Evolutionary conservation across 2,888 invertebrate species (phyloP).

Genomic region (Tetranychus truncatus): DNA sequence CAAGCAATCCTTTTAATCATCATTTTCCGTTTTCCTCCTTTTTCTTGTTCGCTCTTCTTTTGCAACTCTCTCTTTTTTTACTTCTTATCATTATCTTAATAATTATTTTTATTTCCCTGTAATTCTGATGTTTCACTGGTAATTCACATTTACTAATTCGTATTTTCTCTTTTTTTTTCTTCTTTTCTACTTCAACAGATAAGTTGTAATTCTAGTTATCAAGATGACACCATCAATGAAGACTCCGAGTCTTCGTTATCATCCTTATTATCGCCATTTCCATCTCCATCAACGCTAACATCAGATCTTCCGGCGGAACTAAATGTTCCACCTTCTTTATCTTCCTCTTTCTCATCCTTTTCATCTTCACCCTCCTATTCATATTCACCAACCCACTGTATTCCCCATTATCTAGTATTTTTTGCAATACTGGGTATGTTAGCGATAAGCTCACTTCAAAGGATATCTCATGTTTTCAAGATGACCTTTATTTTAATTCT

Average conservation of each 20-base stretch:
- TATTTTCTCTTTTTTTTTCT: slow-evolving; percentile 8
- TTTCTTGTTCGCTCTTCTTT: background rate
- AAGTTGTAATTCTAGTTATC: background rate
- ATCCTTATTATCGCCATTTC: background rate
- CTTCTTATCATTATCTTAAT: background rate
- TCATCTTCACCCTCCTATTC: background rate
- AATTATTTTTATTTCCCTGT: no score
- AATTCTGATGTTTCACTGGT: no score
- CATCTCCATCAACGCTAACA: no score
- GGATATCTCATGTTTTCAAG: slow-evolving; percentile 50
- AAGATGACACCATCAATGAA: background rate
- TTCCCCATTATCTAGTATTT: slow-evolving; percentile 50
- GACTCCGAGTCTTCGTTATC: background rate
- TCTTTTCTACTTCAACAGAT: background rate
- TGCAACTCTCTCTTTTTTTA: background rate
- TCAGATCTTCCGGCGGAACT: no score
- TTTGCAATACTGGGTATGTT: slow-evolving; percentile 50
- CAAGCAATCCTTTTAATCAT: background rate
- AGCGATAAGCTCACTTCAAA: slow-evolving; percentile 50
- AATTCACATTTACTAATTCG: no score
- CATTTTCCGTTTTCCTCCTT: background rate
- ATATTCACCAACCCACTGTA: slow-evolving; percentile 2
- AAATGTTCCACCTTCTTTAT: no score
- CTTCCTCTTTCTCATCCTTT: background rate
- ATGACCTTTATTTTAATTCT: slow-evolving; percentile 45